phyloP scores from a whole-genome alignment of 1,140 invertebrate species.

The Brachionus manjavacas region DNA sequence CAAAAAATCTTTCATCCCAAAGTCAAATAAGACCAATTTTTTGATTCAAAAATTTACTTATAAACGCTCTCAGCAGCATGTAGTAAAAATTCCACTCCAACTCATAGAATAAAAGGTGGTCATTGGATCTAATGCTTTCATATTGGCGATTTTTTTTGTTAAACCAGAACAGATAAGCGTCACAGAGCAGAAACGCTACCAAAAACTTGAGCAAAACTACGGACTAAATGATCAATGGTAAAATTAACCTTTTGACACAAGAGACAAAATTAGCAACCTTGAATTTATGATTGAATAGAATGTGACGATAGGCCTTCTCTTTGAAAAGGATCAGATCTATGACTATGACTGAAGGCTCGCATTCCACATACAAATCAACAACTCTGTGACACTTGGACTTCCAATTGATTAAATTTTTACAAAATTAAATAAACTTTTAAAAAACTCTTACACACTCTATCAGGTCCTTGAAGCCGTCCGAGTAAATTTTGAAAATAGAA shows the following conservation, averaged over 20 bases:
- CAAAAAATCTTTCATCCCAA: not conserved
- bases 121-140: conserved; percentile 34
- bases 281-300: conserved; percentile 6
- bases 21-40: not conserved
- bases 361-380: conserved; percentile 34
- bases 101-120: conserved; percentile 36
- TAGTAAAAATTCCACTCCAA: conserved; percentile 41
- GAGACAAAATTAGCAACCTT: not conserved
- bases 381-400: conserved; percentile 13
- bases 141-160: conserved; percentile 38
- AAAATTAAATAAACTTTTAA: not conserved
- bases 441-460: conserved; percentile 9
- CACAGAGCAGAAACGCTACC: conserved; percentile 18
- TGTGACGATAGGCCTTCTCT: conserved; percentile 33
- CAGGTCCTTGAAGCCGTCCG: conserved; percentile 32
- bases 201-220: not conserved
- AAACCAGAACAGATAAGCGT: conserved; percentile 40
- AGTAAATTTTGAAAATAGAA: conserved; percentile 31
- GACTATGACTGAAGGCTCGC: not conserved
- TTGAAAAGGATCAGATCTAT: conserved; percentile 31
- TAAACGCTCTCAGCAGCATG: conserved; percentile 1
- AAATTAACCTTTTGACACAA: not conserved
- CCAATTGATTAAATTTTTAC: not conserved
- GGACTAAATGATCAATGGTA: not conserved
- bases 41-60: not conserved